These are phyloP conservation scores for Pygocentrus nattereri DNA, from an alignment of 2,797 vertebrate species.

Conservation along the genomic window DNA sequence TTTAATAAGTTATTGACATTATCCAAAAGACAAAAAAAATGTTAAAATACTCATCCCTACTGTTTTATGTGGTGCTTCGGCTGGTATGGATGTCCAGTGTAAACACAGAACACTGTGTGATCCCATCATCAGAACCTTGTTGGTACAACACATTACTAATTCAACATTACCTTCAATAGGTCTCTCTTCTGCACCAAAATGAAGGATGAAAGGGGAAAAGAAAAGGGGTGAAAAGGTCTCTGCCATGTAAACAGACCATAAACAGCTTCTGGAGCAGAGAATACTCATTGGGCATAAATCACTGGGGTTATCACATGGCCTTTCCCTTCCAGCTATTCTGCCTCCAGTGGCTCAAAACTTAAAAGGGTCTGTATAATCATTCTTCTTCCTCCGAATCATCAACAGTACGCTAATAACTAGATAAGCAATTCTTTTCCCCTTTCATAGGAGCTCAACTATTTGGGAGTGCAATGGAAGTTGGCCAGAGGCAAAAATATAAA, in stretches of 20 bases:
- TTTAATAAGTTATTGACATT: too few relatives aligned
- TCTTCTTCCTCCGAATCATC: slow-evolving; percentile 62
- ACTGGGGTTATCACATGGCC: slow-evolving; percentile 62
- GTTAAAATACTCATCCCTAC: background rate
- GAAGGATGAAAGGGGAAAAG: background rate
- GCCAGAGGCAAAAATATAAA: slow-evolving; percentile 71
- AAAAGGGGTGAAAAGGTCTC: slow-evolving; percentile 14
- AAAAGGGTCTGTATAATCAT: slow-evolving; percentile 61
- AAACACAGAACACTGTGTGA: background rate
- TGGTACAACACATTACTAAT: slow-evolving; percentile 15
- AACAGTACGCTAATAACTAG: slow-evolving; percentile 60
- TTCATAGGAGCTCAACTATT: slow-evolving; percentile 68
- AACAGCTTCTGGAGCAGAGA: slow-evolving; percentile 29
- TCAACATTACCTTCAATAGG: slow-evolving; percentile 26
- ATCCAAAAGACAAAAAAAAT: too few relatives aligned
- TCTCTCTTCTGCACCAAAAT: slow-evolving; percentile 8
- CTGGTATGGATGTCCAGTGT: background rate
- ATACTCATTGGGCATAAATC: slow-evolving; percentile 69
- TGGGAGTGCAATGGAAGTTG: slow-evolving; percentile 64
- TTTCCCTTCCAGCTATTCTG: slow-evolving; percentile 63
- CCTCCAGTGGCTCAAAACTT: slow-evolving; percentile 61
- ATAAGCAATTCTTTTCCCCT: slow-evolving; percentile 66
- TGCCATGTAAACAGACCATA: slow-evolving; percentile 35
- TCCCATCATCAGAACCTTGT: background rate
- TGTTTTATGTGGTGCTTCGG: background rate